phyloP scores from a whole-genome alignment of 2,888 invertebrate species.

The Nephrotoma appendiculata region DNA sequence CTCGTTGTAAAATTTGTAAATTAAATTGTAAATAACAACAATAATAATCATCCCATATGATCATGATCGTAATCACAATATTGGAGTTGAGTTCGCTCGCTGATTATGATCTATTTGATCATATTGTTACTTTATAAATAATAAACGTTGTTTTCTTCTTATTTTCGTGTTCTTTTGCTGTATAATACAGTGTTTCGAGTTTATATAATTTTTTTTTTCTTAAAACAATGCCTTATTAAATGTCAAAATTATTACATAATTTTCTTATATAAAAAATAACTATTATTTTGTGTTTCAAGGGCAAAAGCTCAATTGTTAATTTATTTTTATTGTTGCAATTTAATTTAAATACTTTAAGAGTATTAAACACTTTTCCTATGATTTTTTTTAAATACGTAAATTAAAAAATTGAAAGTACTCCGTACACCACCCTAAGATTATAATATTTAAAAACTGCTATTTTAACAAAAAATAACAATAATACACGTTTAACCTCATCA shows the following conservation, averaged over 20 bases:
- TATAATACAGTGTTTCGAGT: neutral
- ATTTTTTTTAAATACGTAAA: neutral
- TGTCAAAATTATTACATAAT: constrained; percentile 4
- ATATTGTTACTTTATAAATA: neutral
- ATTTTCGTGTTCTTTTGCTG: neutral
- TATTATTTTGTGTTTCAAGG: constrained; percentile 1
- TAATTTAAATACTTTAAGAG: neutral
- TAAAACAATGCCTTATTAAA: neutral
- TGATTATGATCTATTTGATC: neutral
- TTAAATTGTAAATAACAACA: neutral
- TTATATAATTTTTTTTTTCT: neutral
- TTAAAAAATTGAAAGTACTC: neutral
- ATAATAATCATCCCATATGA: neutral
- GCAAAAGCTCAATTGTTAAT: constrained; percentile 1
- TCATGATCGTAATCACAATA: neutral
- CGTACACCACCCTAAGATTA: neutral
- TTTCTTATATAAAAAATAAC: neutral
- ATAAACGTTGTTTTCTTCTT: neutral
- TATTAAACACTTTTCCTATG: neutral
- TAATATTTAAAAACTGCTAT: neutral
- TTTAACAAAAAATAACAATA: neutral
- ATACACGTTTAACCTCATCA: neutral
- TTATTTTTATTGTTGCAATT: neutral
- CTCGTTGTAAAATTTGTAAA: neutral
- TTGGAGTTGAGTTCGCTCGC: neutral